Evolutionary conservation across 2,797 vertebrate genomes (phyloP).

Genomic region (Mus caroli): DNA sequence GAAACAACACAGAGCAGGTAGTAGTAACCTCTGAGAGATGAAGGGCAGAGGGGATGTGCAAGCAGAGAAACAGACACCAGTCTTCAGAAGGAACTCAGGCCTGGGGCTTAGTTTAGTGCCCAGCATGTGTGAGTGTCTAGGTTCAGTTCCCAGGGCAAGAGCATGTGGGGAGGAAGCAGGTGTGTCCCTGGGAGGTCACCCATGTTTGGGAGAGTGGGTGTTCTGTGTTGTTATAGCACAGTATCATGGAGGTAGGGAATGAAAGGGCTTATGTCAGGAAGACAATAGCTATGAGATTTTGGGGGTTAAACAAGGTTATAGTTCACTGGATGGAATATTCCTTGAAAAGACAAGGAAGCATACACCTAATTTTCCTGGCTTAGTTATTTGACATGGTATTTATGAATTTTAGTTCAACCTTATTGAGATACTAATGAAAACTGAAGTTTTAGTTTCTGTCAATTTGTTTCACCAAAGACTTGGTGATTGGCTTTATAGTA

Average conservation of each 20-base stretch:
- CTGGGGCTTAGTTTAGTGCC: not conserved
- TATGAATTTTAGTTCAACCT: not conserved
- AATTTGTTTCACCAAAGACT: not conserved
- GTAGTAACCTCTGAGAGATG: not conserved
- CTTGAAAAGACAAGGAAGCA: not conserved
- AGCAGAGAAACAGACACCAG: not conserved
- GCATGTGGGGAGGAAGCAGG: not conserved
- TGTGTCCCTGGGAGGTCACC: not conserved
- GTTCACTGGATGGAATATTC: conserved; percentile 13
- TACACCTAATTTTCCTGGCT: not conserved
- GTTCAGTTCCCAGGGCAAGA: not conserved
- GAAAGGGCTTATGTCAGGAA: not conserved
- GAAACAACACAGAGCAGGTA: not conserved
- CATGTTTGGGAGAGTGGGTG: accelerated
- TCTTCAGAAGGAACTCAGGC: not conserved
- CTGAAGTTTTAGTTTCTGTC: not conserved
- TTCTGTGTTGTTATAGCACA: not conserved
- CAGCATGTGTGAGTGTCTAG: not conserved
- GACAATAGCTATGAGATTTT: not conserved
- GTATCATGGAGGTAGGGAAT: not conserved
- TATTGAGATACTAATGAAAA: not conserved
- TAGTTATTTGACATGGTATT: not conserved
- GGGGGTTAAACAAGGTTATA: not conserved
- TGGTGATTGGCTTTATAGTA: not conserved
- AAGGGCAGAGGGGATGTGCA: not conserved